phyloP scores from a whole-genome alignment of 2,888 invertebrate species.

The Emmelina monodactyla region DNA sequence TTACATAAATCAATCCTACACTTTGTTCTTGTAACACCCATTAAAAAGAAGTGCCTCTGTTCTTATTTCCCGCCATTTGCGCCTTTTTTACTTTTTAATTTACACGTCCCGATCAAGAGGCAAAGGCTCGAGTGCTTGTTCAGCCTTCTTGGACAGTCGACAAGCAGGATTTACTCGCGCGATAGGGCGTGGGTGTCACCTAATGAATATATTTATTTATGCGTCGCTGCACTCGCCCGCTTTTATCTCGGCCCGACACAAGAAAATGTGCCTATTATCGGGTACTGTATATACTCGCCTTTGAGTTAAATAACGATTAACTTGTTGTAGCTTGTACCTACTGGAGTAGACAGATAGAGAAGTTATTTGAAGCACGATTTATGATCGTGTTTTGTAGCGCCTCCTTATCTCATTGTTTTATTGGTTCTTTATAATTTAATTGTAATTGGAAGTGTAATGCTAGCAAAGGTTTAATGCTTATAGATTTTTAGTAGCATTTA shows the following conservation, averaged over 20 bases:
- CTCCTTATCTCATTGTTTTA: too few relatives aligned
- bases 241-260: slow-evolving; percentile 40
- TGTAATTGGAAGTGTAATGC: too few relatives aligned
- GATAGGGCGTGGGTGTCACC: slow-evolving; percentile 62
- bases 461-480: too few relatives aligned
- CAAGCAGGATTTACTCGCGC: slow-evolving; percentile 56
- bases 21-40: background rate
- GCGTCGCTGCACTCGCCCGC: slow-evolving; percentile 34
- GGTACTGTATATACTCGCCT: slow-evolving; percentile 14
- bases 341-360: too few relatives aligned
- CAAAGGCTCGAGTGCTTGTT: slow-evolving; percentile 21
- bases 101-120: slow-evolving; percentile 9
- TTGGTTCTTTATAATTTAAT: too few relatives aligned
- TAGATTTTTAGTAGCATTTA: too few relatives aligned
- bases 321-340: too few relatives aligned
- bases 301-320: too few relatives aligned
- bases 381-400: too few relatives aligned
- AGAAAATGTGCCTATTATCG: slow-evolving; percentile 24
- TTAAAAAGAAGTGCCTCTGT: background rate
- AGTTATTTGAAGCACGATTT: too few relatives aligned
- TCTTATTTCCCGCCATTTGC: slow-evolving; percentile 11
- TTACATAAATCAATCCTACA: background rate
- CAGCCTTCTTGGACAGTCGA: slow-evolving; percentile 44
- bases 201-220: slow-evolving; percentile 66
- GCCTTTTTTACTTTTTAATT: slow-evolving; percentile 30